A percentile compares a stretch with the other conserved stretches of the same genome.
These are phyloP conservation scores for Phaonia tiefii DNA, from an alignment of 2,888 invertebrate species.

Conservation along the genomic window DNA sequence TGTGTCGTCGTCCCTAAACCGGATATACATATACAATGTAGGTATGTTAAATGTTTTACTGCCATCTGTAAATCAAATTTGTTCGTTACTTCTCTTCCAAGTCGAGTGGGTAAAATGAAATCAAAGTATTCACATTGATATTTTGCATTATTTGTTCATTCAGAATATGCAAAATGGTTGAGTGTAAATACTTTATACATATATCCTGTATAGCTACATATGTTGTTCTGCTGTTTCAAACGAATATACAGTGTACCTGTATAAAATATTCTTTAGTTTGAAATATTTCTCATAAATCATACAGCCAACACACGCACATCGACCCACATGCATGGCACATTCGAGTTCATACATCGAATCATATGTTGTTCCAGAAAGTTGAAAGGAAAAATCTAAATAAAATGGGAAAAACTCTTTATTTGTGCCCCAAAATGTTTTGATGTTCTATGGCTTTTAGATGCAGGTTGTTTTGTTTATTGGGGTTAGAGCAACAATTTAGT, in stretches of 20 bases:
- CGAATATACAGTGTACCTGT: slow-evolving; percentile 16
- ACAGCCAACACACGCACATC: neutral
- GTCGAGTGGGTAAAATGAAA: slow-evolving; percentile 9
- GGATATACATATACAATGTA: too few relatives aligned
- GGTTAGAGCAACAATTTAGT: slow-evolving; percentile 29
- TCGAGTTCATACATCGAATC: too few relatives aligned
- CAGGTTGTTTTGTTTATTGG: slow-evolving; percentile 38
- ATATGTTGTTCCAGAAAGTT: too few relatives aligned
- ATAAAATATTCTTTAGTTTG: slow-evolving; percentile 11
- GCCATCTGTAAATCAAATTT: slow-evolving; percentile 36
- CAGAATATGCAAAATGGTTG: neutral
- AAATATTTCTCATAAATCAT: slow-evolving; percentile 22
- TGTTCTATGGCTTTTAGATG: neutral
- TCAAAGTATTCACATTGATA: slow-evolving; percentile 17
- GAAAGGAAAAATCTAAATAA: too few relatives aligned
- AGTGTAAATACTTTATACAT: too few relatives aligned
- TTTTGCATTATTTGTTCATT: slow-evolving; percentile 25
- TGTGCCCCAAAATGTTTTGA: neutral
- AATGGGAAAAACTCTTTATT: slow-evolving; percentile 27
- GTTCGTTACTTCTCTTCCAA: neutral
- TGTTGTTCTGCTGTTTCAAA: too few relatives aligned
- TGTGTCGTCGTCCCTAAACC: too few relatives aligned
- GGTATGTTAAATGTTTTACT: slow-evolving; percentile 18
- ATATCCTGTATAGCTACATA: neutral
- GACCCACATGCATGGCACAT: too few relatives aligned